Conservation (phyloP, 2,888 invertebrate genomes). For the Colostygia pectinataria region DNA sequence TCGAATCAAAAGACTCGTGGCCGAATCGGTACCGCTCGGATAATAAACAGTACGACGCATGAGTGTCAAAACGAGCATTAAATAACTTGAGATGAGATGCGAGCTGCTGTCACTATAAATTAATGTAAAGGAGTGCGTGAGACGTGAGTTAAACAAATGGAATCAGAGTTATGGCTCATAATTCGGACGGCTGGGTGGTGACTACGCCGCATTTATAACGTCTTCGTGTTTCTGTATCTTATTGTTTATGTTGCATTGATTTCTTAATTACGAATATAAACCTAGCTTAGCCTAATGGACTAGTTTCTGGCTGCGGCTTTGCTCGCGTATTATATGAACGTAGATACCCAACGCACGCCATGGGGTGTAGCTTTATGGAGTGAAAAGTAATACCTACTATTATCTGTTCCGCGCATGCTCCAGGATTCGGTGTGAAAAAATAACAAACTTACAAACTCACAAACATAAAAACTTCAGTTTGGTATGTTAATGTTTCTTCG, state of each 20-base stretch:
- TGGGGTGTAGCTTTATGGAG: too few species aligned
- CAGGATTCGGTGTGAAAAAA: too few species aligned
- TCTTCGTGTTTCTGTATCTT: conserved; percentile 43
- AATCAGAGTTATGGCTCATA: conserved; percentile 79
- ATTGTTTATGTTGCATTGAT: conserved; percentile 47
- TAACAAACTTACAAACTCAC: too few species aligned
- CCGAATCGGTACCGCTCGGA: conserved; percentile 62
- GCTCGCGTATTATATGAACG: too few species aligned
- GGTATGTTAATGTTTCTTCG: conserved; percentile 11
- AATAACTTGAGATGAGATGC: conserved; percentile 73
- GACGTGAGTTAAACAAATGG: conserved; percentile 66
- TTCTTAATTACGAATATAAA: conserved; percentile 23
- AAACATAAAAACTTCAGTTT: conserved; percentile 4
- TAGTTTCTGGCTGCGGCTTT: too few species aligned
- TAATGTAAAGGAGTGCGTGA: conserved; percentile 67
- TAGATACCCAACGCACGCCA: too few species aligned
- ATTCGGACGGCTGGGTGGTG: conserved; percentile 60
- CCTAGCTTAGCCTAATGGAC: too few species aligned
- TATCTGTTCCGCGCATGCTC: too few species aligned
- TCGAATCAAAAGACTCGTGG: conserved; percentile 60
- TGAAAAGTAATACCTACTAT: too few species aligned
- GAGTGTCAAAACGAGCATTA: conserved; percentile 78
- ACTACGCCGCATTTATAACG: conserved; percentile 61
- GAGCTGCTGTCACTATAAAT: conserved; percentile 76
- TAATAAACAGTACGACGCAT: conserved; percentile 69